These are phyloP conservation scores for Tolmerus cingulatus DNA, from an alignment of 2,888 invertebrate species.

Conservation along the genomic window DNA sequence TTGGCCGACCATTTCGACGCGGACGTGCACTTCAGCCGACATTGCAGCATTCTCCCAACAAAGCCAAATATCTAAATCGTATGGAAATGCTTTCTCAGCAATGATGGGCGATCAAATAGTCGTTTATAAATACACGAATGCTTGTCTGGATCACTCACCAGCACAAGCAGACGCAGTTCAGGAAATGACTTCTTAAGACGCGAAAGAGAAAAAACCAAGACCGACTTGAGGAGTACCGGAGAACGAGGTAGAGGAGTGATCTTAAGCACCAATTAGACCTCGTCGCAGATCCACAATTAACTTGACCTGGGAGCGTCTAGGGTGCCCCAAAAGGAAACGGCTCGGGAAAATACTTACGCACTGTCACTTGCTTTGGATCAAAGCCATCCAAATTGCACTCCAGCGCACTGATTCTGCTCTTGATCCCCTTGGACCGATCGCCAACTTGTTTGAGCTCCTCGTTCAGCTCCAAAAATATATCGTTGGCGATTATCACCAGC, in stretches of 20 bases:
- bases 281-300: background rate
- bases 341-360: conserved; percentile 77
- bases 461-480: conserved; percentile 84
- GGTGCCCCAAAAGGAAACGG: conserved; percentile 41
- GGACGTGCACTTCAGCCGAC: background rate
- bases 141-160: background rate
- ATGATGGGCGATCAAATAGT: background rate
- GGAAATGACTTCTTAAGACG: background rate
- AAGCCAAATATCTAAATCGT: background rate
- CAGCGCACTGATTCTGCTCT: conserved; percentile 74
- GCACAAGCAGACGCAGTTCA: background rate
- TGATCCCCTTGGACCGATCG: conserved; percentile 75
- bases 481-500: conserved; percentile 81
- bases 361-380: conserved; percentile 90
- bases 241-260: background rate
- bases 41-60: background rate
- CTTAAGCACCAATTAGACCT: background rate
- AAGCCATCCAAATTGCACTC: conserved; percentile 75
- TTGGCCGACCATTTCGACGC: background rate
- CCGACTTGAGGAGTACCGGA: background rate
- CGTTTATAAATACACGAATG: background rate
- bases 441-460: conserved; percentile 77
- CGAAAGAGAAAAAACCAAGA: background rate
- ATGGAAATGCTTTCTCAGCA: background rate
- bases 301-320: background rate